Conservation (phyloP, 2,113 vertebrate genomes). For the Engystomops pustulosus region DNA sequence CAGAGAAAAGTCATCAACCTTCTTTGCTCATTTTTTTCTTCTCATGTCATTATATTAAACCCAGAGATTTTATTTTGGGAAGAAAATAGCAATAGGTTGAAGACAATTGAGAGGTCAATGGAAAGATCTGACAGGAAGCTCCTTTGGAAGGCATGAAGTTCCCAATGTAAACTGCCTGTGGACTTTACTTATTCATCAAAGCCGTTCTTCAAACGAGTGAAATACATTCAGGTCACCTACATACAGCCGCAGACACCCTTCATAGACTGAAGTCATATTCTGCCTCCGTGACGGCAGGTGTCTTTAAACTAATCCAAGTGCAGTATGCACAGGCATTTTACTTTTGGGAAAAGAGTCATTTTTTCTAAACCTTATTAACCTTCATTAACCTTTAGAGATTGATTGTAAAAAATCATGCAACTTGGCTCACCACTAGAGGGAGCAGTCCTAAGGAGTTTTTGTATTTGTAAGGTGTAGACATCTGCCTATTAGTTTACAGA, state of each 20-base stretch:
- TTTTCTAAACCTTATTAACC: not conserved
- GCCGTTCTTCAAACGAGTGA: not conserved
- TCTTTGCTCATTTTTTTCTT: not conserved
- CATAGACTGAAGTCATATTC: not conserved
- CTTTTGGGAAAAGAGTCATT: not conserved
- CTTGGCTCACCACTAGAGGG: not conserved
- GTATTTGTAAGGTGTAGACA: not conserved
- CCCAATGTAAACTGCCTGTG: not conserved
- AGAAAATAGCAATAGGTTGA: not conserved
- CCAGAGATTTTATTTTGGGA: not conserved
- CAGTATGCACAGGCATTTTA: not conserved
- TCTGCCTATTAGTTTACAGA: not conserved
- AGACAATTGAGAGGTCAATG: conserved; percentile 18
- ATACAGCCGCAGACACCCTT: not conserved
- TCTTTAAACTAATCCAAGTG: not conserved
- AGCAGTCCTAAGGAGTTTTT: not conserved
- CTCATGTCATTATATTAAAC: not conserved
- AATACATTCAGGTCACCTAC: conserved; percentile 19
- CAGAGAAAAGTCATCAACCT: not conserved
- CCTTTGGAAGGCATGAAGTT: not conserved
- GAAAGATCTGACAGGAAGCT: not conserved
- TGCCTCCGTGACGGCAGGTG: not conserved
- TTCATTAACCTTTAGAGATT: not conserved
- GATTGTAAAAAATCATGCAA: too few relatives aligned
- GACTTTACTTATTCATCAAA: conserved; percentile 1